Conservation (phyloP, 2,113 vertebrate genomes). For the Oxyruncus cristatus region DNA sequence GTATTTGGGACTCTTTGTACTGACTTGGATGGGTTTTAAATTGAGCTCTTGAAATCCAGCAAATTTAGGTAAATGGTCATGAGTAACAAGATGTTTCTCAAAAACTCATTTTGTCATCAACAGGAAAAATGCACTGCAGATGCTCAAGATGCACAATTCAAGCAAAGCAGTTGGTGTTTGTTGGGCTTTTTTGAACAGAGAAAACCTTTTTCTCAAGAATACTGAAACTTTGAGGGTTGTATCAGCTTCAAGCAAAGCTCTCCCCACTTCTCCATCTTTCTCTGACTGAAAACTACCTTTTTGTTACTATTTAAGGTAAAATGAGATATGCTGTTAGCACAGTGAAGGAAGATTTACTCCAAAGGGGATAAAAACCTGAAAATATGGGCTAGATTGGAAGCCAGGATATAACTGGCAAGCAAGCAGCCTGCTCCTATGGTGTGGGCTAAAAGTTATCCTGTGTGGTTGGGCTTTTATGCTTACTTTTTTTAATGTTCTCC, state of each 20-base stretch:
- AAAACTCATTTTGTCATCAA: not conserved
- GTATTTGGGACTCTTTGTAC: not conserved
- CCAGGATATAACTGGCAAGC: not conserved
- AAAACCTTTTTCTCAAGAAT: not conserved
- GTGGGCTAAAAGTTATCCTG: not conserved
- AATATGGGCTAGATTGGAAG: not conserved
- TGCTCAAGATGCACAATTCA: not conserved
- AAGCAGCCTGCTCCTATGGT: not conserved
- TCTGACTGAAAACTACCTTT: not conserved
- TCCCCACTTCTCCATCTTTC: not conserved
- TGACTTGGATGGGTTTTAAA: not conserved
- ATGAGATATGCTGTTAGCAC: not conserved
- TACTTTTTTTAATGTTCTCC: not conserved
- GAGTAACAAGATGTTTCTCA: not conserved
- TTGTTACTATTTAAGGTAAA: not conserved
- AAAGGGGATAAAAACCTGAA: not conserved
- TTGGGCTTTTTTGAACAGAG: not conserved
- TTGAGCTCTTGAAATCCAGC: not conserved
- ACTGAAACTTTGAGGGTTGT: not conserved
- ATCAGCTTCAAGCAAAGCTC: not conserved
- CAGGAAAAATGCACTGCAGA: not conserved
- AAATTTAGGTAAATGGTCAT: not conserved
- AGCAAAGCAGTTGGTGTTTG: not conserved
- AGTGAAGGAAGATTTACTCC: not conserved
- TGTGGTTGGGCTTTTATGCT: not conserved